Base-by-base conservation (phyloP, 2,888 invertebrate genomes). In the Entomobrya multifasciata region DNA sequence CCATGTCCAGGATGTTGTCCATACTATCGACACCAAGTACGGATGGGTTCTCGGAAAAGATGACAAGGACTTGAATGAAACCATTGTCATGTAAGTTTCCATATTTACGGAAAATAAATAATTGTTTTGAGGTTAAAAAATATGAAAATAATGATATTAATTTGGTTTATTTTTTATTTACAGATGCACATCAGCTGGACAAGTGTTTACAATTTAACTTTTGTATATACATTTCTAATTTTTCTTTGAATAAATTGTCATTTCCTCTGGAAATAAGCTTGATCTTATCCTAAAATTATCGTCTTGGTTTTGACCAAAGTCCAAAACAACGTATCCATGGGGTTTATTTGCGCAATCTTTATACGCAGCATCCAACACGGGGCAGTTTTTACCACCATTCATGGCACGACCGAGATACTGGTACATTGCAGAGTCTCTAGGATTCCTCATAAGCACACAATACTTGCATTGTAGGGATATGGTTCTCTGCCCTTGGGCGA, bases 221-320 rank as follows among this genome's bases (percentile, higher is more conserved):
- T 25, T 5, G 13, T 20, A 13, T 47, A 1, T 62, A 47, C 4
- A 4, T 47, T 25, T 8, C 47, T 78, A 78, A 25, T 57, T 11
- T 57, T 20, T 62, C 20, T 72, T 82, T 15, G 36, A 70, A 82
- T 82, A 82, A 60, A 82, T 49, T 20, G 36, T 60, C 82, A 82
- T 82, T 0, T 82, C 30, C 47, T 82, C 72, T 47, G 82, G 82
- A 70, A 81, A 81, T 27, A 81, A 41, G 10, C 52, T 67, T 60
- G 67, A 15, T 57, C 70, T 22, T 41, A 82, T 47, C 17, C 82
- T 1, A 25, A 72, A 60, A 8, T 60, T 44, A 17, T 72, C 41
- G 36, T 74, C 47, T 74, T 82, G 82, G 27, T 30, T 8, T 60
- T 82, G 82, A 13, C 13, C 72, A 60, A 20, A 72, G 74, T 72